Base-by-base conservation (phyloP, 2,888 invertebrate genomes). In the Alloplasta piceator region DNA sequence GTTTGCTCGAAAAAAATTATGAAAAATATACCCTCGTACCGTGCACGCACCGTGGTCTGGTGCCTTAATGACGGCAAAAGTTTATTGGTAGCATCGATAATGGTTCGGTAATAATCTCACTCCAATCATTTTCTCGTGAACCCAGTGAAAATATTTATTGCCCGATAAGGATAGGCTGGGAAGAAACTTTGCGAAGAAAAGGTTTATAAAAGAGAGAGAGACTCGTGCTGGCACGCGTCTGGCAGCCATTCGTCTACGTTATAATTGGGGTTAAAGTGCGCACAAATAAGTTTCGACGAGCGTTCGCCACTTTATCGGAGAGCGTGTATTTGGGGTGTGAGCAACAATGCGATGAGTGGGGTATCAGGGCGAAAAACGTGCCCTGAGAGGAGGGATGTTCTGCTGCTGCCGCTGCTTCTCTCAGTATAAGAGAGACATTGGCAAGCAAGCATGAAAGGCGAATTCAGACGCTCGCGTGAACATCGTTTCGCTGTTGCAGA, bases 251-350 rank as follows among this genome's bases (percentile, higher is more conserved):
- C 82, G 80, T 71, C 82, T 67, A 82, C 70, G 43, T 56, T 68
- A 83, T 85, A 85, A 87, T 86, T 85, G 86, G 85, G 86, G 86
- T 86, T 87, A 85, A 86, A 87, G 84, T 86, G 84, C 86, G 78
- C 79, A 81, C 87, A 88, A 88, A 88, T 87, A 87, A 86, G 86
- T 83, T 26, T 83, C 84, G 86, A 75, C 74, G 77, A 48, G 67
- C 79, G 80, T 83, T 85, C 85, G 86, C 85, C 86, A 87, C 86
- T 88, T 86, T 85, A 86, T 86, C 84, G 87, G 85, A 83, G 43
- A 71, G 38, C 58, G 14, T 12, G 55, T 16, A 55, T 55, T 12
- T 16, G 16, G 85, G 83, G 85, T 85, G 85, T 87, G 88, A 88
- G 86, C 86, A 88, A 87, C 88, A 88, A 87, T 88, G 82, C 85